Evolutionary conservation across 2,888 invertebrate genomes (phyloP), one percentile per base, ranked within the genome.

Genomic region (Macrophya alboannulata): DNA sequence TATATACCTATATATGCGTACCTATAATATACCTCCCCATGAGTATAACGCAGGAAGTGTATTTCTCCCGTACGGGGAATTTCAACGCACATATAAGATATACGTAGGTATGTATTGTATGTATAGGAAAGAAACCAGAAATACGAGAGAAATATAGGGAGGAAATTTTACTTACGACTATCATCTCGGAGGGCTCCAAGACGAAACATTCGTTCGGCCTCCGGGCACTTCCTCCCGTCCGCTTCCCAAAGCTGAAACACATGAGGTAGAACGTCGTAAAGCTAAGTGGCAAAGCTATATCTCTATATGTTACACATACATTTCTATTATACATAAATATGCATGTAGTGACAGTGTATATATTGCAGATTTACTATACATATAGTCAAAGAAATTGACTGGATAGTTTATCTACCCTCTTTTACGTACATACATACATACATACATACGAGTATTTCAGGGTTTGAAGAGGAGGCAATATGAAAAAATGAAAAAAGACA

Each of bases 161-260:
- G 51, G 71, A 51, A 68, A 59, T 37, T 84, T 17, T 88, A 96
- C 97, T 96, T 94, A 97, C 97, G 94, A 97, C 97, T 92, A 98
- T 97, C 97, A 98, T 97, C 95, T 97, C 97, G 91, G 97, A 97
- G 87, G 97, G 96, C 94, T 98, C 97, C 93, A 97, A 95, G 87
- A 97, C 97, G 94, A 98, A 96, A 93, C 98, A 98, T 94, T 97
- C 97, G 94, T 97, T 97, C 89, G 96, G 96, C 90, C 97, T 94
- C 88, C 97, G 95, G 89, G 96, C 96, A 93, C 96, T 97, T 92
- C 96, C 96, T 87, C 96, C 96, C 90, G 96, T 96, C 91, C 97
- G 95, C 94, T 97, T 97, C 90, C 97, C 97, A 94, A 97, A 97
- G 95, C 97, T 97, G 95, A 85, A 96, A 95, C 89, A 93, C 87